These are phyloP conservation scores for Synanthedon vespiformis DNA, from an alignment of 2,888 invertebrate species.

Conservation along the genomic window DNA sequence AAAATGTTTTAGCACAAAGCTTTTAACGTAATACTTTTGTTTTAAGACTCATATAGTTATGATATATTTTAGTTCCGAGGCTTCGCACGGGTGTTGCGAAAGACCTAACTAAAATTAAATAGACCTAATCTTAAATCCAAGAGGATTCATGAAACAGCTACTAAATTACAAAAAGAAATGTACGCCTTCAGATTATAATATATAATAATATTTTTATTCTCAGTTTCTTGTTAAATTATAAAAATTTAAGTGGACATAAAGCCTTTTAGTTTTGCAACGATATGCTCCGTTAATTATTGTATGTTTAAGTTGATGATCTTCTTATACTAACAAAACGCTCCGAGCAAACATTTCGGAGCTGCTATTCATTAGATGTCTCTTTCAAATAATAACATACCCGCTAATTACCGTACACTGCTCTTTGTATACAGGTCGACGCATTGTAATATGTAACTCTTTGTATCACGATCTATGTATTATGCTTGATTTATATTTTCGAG, in stretches of 20 bases:
- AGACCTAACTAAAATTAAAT: too few species aligned
- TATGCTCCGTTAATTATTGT: neutral
- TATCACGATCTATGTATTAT: conserved; percentile 2
- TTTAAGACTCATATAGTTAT: neutral
- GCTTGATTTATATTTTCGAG: conserved; percentile 37
- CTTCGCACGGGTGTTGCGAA: too few species aligned
- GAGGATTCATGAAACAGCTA: too few species aligned
- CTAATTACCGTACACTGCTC: conserved; percentile 3
- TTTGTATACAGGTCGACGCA: conserved; percentile 2
- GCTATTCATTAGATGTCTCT: neutral
- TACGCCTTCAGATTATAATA: too few species aligned
- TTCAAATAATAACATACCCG: conserved; percentile 1
- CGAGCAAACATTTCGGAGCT: neutral
- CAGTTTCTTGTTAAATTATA: too few species aligned
- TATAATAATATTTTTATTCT: too few species aligned
- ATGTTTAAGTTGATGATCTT: neutral
- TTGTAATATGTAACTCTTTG: neutral
- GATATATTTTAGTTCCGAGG: too few species aligned
- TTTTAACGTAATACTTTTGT: neutral
- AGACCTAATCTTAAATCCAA: too few species aligned
- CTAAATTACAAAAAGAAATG: too few species aligned
- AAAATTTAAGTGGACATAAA: too few species aligned
- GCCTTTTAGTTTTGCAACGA: neutral
- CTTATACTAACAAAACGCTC: neutral
- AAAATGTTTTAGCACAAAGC: neutral